Percentiles rank a stretch among this genome's conserved stretches.
These are phyloP conservation scores for Heteromormyrus szaboi DNA, from an alignment of 2,797 vertebrate species.

Conservation along the genomic window DNA sequence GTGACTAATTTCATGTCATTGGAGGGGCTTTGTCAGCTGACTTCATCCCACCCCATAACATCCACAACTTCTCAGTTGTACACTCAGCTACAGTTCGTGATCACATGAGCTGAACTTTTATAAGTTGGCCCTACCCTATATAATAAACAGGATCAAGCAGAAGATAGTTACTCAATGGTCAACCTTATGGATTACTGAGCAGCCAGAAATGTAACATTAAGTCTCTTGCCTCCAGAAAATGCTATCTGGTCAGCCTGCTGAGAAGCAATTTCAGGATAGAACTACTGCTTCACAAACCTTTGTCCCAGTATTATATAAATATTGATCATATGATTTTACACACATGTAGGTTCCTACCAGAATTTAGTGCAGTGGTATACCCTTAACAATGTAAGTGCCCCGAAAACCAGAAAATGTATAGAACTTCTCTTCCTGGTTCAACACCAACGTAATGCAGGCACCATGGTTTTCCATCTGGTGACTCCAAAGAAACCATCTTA, in stretches of 20 bases:
- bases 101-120: not conserved
- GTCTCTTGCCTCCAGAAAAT: not conserved
- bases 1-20: not conserved
- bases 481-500: not conserved
- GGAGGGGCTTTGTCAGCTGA: not conserved
- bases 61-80: not conserved
- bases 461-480: not conserved
- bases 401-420: not conserved
- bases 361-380: not conserved
- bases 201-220: not conserved
- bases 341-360: not conserved
- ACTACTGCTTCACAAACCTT: not conserved
- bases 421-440: not conserved
- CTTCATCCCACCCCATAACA: not conserved
- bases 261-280: not conserved
- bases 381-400: not conserved
- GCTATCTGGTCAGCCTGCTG: not conserved
- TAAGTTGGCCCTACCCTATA: not conserved
- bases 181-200: conserved; percentile 5
- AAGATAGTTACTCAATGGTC: not conserved
- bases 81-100: not conserved
- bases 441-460: not conserved
- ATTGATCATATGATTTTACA: not conserved
- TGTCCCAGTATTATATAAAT: not conserved
- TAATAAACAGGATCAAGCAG: not conserved